Base-by-base conservation (phyloP, 2,888 invertebrate species). In the Magallana nippona region DNA sequence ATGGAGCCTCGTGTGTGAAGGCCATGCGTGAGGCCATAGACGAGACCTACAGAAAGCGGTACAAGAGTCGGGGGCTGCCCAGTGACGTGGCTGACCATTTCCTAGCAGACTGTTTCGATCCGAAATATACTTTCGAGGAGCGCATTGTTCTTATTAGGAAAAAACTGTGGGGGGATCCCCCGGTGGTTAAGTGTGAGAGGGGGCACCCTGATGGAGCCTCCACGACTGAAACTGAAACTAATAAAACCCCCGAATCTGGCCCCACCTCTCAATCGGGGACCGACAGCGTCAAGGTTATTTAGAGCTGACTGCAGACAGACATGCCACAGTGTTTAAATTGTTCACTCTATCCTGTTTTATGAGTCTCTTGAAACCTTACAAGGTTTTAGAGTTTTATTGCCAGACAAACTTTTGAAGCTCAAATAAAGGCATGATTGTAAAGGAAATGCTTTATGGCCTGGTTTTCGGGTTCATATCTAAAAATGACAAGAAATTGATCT, bases 101-200 rank as follows among this genome's bases (percentile, higher is more conserved):
- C 55, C 77, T 86, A 44, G 84, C 85, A 55, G 81, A 82, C 55
- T 86, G 85, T 82, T 86, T 86, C 62, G 80, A 82, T 19, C 83
- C 83, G 60, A 84, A 86, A 77, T 84, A 84, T n/a, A 84, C 83
- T 10, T 82, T 86, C 10, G 80, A 86, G 60, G 85, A 86, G 44
- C 63, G 85, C 13, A 82, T 83, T 82, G 82, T 60, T 56, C 13
- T 86, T 19, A 86, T 86, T 11, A 77, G 84, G 57, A 80, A 86
- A 22, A 83, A 86, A 62, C 79, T 86, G 15, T 84, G 81, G 79
- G 82, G 85, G 1, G 81, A 83, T 19, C 79, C 79, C 13, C 82
- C 79, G 10, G 63, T 60, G 1, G 79, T 79, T 55, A 60, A 19
- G 10, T 55, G 22, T 32, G 85, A 86, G 32, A 19, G 85, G 55